These are phyloP conservation scores for Amphimallon solstitiale DNA, from an alignment of 2,888 invertebrate species.

Conservation along the genomic window DNA sequence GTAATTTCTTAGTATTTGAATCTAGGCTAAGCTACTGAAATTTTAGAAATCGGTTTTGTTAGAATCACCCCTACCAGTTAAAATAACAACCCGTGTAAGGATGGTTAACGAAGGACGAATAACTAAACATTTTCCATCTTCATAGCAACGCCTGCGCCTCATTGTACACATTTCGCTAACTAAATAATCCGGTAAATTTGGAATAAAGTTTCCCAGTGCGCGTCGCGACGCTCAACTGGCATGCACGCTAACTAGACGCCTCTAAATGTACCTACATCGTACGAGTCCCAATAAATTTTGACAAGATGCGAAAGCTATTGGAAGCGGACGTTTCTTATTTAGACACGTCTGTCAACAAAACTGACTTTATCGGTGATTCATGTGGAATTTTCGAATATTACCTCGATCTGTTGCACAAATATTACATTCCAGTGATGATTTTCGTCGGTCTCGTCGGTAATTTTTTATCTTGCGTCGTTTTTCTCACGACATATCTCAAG, in stretches of 20 bases:
- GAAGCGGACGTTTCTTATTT: constrained; percentile 1
- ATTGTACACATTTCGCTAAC: too few species aligned
- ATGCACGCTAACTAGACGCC: not conserved
- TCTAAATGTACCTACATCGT: not conserved
- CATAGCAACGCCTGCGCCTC: too few species aligned
- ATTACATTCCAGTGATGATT: constrained; percentile 71
- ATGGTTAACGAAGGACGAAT: too few species aligned
- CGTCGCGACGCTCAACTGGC: constrained; percentile 46
- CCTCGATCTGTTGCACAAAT: constrained; percentile 63
- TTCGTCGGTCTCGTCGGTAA: constrained; percentile 71
- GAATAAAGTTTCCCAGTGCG: constrained; percentile 47
- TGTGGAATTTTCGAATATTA: constrained; percentile 32
- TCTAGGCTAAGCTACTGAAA: too few species aligned
- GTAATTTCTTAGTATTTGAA: too few species aligned
- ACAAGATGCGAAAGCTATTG: constrained; percentile 8
- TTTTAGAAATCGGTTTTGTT: too few species aligned
- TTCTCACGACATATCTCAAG: constrained; percentile 69
- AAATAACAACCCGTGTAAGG: too few species aligned
- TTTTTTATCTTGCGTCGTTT: constrained; percentile 69
- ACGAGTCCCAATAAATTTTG: not conserved
- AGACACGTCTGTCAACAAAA: not conserved
- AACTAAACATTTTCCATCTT: too few species aligned
- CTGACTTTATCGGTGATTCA: not conserved
- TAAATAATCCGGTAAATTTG: too few species aligned
- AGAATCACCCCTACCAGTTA: too few species aligned